Conservation (phyloP, 2,113 vertebrate genomes). For the Platanista minor region DNA sequence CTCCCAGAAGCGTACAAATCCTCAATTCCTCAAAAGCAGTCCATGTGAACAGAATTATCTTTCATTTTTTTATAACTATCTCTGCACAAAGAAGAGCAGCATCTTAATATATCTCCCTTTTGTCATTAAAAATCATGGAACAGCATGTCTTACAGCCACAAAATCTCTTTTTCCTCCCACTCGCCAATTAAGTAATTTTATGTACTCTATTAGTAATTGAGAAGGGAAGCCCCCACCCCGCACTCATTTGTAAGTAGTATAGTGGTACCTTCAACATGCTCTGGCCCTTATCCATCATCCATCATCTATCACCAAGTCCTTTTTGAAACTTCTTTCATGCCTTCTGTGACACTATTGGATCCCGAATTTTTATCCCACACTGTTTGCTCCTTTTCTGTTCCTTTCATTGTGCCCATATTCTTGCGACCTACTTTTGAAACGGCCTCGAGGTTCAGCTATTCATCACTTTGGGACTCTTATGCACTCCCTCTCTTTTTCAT, state of each 20-base stretch:
- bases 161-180: neutral
- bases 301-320: neutral
- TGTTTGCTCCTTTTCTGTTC: neutral
- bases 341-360: neutral
- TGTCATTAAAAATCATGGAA: conserved; percentile 25
- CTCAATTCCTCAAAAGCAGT: conserved; percentile 6
- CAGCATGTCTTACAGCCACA: neutral
- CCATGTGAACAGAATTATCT: neutral
- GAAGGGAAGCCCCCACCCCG: neutral
- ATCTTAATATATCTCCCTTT: neutral
- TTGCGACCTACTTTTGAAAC: conserved; percentile 23
- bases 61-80: neutral
- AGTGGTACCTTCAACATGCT: neutral
- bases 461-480: neutral
- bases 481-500: neutral
- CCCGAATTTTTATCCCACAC: neutral
- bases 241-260: neutral
- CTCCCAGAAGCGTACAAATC: neutral
- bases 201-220: neutral
- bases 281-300: neutral
- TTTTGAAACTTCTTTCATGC: neutral
- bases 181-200: neutral
- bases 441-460: neutral
- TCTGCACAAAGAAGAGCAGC: conserved; percentile 8
- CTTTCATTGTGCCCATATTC: conserved; percentile 7